Percentiles rank a stretch among this genome's conserved stretches.
Evolutionary conservation across 2,888 invertebrate genomes (phyloP).

Genomic region (Thera obeliscata): DNA sequence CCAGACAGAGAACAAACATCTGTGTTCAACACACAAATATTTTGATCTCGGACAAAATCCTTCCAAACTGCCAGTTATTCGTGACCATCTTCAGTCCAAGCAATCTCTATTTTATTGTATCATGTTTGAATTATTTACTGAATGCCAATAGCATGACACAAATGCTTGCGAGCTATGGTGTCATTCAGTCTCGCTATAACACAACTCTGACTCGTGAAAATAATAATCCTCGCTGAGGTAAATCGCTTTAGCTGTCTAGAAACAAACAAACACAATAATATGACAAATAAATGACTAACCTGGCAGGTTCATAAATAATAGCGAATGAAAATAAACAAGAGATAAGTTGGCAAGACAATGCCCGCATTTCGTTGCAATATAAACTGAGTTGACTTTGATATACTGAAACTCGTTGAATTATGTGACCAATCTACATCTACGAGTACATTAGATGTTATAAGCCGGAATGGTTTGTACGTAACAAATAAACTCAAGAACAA

Average conservation of each 20-base stretch:
- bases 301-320: slow-evolving; percentile 19
- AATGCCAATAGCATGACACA: slow-evolving; percentile 4
- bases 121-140: background rate
- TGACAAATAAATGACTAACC: slow-evolving; percentile 15
- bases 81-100: too few relatives aligned
- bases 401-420: background rate
- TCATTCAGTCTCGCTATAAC: slow-evolving; percentile 7
- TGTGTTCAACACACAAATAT: too few relatives aligned
- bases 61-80: too few relatives aligned
- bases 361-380: slow-evolving; percentile 16
- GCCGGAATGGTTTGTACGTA: too few relatives aligned
- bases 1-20: too few relatives aligned
- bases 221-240: slow-evolving; percentile 12
- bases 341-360: slow-evolving; percentile 24
- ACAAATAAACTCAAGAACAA: too few relatives aligned
- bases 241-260: slow-evolving; percentile 11
- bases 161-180: slow-evolving; percentile 11
- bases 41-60: too few relatives aligned
- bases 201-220: slow-evolving; percentile 12
- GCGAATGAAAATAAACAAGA: slow-evolving; percentile 24
- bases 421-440: background rate
- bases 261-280: slow-evolving; percentile 19
- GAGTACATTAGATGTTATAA: too few relatives aligned
- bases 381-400: slow-evolving; percentile 12
- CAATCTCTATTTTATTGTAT: slow-evolving; percentile 1